Evolutionary conservation across 2,888 invertebrate species (phyloP).

Genomic region (Megalurothrips usitatus): DNA sequence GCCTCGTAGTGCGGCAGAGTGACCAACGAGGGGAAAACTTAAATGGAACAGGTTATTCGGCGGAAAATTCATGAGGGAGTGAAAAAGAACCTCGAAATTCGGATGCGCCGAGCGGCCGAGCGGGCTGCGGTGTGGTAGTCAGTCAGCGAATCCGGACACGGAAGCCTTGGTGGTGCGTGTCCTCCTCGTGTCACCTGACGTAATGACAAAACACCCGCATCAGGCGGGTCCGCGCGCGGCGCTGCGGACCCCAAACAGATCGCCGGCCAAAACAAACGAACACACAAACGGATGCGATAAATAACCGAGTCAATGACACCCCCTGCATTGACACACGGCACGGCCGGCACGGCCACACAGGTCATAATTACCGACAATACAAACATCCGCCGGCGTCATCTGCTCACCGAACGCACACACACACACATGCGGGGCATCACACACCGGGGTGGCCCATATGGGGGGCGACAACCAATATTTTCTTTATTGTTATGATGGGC

Average conservation of each 20-base stretch:
- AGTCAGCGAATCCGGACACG: too few species aligned
- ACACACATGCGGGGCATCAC: not conserved
- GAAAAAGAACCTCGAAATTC: too few species aligned
- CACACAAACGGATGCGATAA: not conserved
- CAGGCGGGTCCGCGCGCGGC: too few species aligned
- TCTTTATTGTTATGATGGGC: not conserved
- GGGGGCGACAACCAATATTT: not conserved
- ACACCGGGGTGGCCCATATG: constrained; percentile 4
- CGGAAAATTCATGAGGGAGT: too few species aligned
- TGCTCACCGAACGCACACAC: not conserved
- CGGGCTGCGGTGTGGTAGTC: too few species aligned
- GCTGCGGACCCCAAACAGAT: too few species aligned
- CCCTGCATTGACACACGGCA: not conserved
- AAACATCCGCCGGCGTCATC: constrained; percentile 24
- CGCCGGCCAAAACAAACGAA: not conserved
- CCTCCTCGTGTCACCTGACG: too few species aligned
- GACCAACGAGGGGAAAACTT: not conserved
- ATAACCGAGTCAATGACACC: constrained; percentile 4
- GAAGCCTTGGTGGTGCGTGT: too few species aligned
- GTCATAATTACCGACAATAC: constrained; percentile 19
- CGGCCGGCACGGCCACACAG: not conserved
- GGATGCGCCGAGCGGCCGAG: too few species aligned
- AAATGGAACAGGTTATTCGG: not conserved
- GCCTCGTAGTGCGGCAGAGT: too few species aligned
- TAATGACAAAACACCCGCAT: too few species aligned